Conservation (phyloP, 2,888 invertebrate genomes). For the Cancer borealis region DNA sequence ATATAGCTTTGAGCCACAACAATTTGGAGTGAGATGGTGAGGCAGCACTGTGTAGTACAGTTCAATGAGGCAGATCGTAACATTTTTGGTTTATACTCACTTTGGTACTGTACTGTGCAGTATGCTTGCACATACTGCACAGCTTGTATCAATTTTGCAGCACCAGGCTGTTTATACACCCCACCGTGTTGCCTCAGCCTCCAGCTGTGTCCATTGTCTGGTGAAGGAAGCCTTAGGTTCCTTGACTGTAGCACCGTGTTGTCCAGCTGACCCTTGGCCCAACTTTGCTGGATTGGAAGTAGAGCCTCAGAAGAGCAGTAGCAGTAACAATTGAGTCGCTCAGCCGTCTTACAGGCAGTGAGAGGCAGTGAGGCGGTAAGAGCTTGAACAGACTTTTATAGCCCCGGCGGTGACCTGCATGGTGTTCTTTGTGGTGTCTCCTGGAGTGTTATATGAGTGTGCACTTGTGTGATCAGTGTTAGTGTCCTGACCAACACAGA, state of each 20-base stretch:
- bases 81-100: neutral
- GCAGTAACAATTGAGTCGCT: neutral
- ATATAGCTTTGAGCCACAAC: slow-evolving; percentile 14
- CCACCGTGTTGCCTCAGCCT: slow-evolving; percentile 12
- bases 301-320: neutral
- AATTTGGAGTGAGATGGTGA: neutral
- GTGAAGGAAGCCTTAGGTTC: too few relatives aligned
- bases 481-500: slow-evolving; percentile 35
- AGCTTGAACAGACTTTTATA: slow-evolving; percentile 15
- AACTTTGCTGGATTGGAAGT: neutral
- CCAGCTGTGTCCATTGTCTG: neutral
- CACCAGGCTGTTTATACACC: neutral
- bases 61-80: neutral
- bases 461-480: neutral
- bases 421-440: slow-evolving; percentile 38
- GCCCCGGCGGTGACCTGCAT: slow-evolving; percentile 18
- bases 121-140: neutral
- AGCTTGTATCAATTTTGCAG: neutral
- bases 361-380: neutral
- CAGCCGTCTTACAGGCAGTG: neutral
- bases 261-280: neutral
- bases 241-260: neutral
- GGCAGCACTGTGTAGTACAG: slow-evolving; percentile 12
- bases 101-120: neutral
- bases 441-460: slow-evolving; percentile 31